Evolutionary conservation across 92 coral and sea anemone species (phyloP), one percentile per base, ranked within the genome.

Genomic region (Chrysogorgia sp.): DNA sequence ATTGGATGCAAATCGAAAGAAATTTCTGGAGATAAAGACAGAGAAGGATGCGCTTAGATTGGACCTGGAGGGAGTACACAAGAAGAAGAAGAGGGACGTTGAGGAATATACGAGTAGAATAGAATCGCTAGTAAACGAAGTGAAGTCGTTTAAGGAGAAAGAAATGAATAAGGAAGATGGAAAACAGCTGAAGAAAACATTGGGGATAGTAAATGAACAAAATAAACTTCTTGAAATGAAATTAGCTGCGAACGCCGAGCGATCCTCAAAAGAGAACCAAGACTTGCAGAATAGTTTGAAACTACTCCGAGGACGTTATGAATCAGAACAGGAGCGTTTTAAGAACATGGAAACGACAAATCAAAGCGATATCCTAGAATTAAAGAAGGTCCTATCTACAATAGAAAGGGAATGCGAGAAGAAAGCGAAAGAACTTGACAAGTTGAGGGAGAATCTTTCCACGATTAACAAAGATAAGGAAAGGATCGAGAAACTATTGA

Each of bases 21-120:
- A 53, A 59, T 23, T 72, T 1, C 13, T 53, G 52, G 79, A 72
- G 37, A 41, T 72, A 32, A 55, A 72, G 43, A 72, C 65, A 7
- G 79, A 72, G 15, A 30, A 65, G 37, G 65, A 72, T 55, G 79
- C 62, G 49, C 37, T 72, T 26, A 24, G 22, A 45, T 31, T 72
- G 65, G 79, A 72, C 35, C 49, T 72, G 32, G 79, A 72, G 25
- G 55, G 79, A 15, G 35, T 53, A 26, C 53, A 55, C 21, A 72
- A 72, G 50, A 72, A 52, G 65, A 72, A 72, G 52, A 72, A 72
- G 33, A 72, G 26, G 79, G 79, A 72, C 35, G 15, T 52, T 15
- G 79, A 72, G 32, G 65, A 50, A 40, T 72, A 53, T 33, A 72
- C 62, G 19, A 72, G 53, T 41, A 72, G 30, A 59, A 72, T 72